Evolutionary conservation across 2,888 invertebrate species (phyloP).

Genomic region (Polyploca ridens): DNA sequence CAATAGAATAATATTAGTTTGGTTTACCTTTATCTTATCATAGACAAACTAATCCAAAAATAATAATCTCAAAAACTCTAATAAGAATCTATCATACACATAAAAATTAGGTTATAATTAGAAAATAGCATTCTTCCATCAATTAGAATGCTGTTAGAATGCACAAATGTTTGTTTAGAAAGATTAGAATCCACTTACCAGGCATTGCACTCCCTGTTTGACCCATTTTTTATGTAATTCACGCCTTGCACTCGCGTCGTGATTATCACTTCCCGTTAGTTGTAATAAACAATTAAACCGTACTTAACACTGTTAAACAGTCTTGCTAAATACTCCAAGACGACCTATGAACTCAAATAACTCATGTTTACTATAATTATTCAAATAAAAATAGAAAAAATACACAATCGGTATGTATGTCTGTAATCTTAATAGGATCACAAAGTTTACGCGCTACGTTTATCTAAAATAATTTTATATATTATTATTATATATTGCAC

Average conservation of each 20-base stretch:
- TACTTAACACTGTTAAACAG: constrained; percentile 47
- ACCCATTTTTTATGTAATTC: constrained; percentile 59
- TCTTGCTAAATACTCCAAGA: constrained; percentile 47
- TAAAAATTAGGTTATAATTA: constrained; percentile 37
- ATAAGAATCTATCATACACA: not conserved
- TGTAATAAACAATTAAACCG: constrained; percentile 34
- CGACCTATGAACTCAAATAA: constrained; percentile 64
- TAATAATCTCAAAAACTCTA: not conserved
- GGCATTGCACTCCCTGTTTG: constrained; percentile 75
- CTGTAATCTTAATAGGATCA: constrained; percentile 44
- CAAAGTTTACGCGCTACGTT: constrained; percentile 19
- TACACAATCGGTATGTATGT: constrained; percentile 17
- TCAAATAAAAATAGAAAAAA: constrained; percentile 33
- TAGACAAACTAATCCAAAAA: not conserved
- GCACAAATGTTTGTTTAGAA: constrained; percentile 12
- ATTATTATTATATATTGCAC: constrained; percentile 38
- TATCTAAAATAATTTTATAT: constrained; percentile 21
- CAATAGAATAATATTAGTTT: no score
- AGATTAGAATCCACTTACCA: constrained; percentile 64
- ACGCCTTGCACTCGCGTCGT: constrained; percentile 27
- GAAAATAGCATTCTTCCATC: constrained; percentile 36
- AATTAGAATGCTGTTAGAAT: constrained; percentile 58
- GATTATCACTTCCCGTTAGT: constrained; percentile 37
- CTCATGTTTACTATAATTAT: constrained; percentile 56
- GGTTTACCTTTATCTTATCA: no score